These are phyloP conservation scores for Taenioides sp. DNA, from an alignment of 2,797 vertebrate genomes.

Conservation along the genomic window DNA sequence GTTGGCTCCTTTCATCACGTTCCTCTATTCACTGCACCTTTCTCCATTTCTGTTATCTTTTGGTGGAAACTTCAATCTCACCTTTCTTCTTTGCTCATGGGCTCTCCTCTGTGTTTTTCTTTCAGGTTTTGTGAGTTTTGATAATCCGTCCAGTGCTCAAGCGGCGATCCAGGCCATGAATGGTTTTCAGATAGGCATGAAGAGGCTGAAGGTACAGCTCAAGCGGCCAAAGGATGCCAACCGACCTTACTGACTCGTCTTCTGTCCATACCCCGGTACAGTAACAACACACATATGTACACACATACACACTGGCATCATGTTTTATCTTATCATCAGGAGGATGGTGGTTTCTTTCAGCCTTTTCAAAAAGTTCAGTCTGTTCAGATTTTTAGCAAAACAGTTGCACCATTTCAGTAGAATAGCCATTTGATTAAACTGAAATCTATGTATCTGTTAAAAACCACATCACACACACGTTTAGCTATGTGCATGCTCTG, in stretches of 20 bases:
- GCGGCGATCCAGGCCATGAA: conserved; percentile 98
- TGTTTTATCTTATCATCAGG: not conserved
- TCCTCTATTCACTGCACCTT: conserved; percentile 32
- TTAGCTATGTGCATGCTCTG: too few species aligned
- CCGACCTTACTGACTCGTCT: conserved; percentile 91
- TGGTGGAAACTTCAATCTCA: conserved; percentile 15
- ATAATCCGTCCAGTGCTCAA: conserved; percentile 97
- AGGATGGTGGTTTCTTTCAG: not conserved
- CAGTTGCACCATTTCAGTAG: not conserved
- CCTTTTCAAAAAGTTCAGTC: not conserved
- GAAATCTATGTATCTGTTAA: not conserved
- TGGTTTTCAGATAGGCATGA: conserved; percentile 98
- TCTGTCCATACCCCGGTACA: conserved; percentile 74
- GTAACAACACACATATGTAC: conserved; percentile 6
- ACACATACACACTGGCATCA: not conserved
- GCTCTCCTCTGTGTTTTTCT: conserved; percentile 31
- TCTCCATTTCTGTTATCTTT: conserved; percentile 42
- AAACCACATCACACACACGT: not conserved
- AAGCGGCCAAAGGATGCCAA: conserved; percentile 98
- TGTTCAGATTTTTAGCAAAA: not conserved
- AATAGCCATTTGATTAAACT: not conserved
- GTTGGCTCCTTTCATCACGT: conserved; percentile 46
- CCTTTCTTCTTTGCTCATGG: conserved; percentile 21
- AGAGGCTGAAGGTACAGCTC: conserved; percentile 98
- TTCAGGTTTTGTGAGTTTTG: conserved; percentile 96